These are phyloP conservation scores for Sicus ferrugineus DNA, from an alignment of 2,888 invertebrate species.

Conservation along the genomic window DNA sequence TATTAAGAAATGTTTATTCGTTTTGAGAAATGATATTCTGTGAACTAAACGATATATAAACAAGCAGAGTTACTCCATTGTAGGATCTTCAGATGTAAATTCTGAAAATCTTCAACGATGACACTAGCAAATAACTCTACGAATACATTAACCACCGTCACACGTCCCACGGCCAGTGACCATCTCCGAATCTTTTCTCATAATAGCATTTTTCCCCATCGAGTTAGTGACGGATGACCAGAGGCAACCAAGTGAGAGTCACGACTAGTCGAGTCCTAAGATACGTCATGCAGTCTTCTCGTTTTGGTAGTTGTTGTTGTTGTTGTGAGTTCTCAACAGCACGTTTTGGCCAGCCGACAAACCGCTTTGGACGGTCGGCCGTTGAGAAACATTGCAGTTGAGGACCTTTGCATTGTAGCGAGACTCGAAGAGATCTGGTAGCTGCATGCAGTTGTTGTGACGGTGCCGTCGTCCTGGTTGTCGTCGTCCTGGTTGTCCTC, in stretches of 20 bases:
- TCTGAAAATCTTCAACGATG: conserved; percentile 1
- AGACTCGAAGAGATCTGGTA: not conserved
- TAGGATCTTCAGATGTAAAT: too few species aligned
- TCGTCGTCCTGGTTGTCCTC: not conserved
- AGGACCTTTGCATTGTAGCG: not conserved
- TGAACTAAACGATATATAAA: too few species aligned
- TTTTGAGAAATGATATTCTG: too few species aligned
- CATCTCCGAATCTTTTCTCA: not conserved
- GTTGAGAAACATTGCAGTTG: too few species aligned
- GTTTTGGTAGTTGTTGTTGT: not conserved
- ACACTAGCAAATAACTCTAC: too few species aligned
- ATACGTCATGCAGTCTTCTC: not conserved
- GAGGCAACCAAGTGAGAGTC: not conserved
- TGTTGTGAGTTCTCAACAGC: not conserved
- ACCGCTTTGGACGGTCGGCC: not conserved
- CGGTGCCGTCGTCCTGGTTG: not conserved
- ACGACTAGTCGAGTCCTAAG: not conserved
- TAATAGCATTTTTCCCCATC: not conserved
- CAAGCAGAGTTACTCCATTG: too few species aligned
- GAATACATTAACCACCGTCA: too few species aligned
- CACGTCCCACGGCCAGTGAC: not conserved
- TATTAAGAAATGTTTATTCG: too few species aligned
- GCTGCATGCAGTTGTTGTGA: too few species aligned
- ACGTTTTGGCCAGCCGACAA: not conserved
- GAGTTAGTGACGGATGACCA: not conserved